Base-by-base conservation (phyloP, 2,113 vertebrate species). In the Progne subis region DNA sequence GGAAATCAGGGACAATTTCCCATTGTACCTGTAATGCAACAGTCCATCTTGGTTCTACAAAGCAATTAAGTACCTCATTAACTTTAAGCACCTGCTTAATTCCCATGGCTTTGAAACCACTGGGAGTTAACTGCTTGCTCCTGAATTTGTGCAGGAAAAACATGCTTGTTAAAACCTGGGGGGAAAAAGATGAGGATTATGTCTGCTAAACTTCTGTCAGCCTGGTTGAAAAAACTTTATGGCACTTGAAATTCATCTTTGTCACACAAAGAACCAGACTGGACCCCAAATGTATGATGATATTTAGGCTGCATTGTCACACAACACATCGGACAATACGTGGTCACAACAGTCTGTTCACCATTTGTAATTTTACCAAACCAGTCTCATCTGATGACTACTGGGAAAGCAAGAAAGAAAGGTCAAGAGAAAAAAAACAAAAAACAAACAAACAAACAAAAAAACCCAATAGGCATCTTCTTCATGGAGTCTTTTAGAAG, bases 31-130 rank as follows among this genome's bases (percentile, higher is more conserved):
- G 44, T 41, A 77, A 78, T 68, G 44, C 71, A 94, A 93, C 41
- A 64, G 92, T 94, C 93, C 82, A 86, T 71, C 92, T 93, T 92
- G 76, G 86, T 68, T 90, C 79, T 95, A 88, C 68, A 94, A 94
- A 95, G 90, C 92, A 96, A 96, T 96, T 96, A 97, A 94, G 90
- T 77, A 94, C 79, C 64, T 96, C 92, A 88, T 97, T 97, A 96
- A 86, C 90, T 95, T 94, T 90, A 96, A 94, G 87, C 89, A 95
- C 93, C 87, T 93, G 87, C 82, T 86, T 82, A 92, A 94, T 93
- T 96, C 95, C 93, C 94, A 88, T 83, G 82, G 76, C 72, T 93
- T 92, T 96, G 93, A 90, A 95, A 89, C 82, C 72, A 83, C 76
- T 77, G 93, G 94, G 92, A 88, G 75, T 90, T 70, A 90, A 41